Base-by-base conservation (phyloP, 2,888 invertebrate species). In the Gymnosoma rotundatum region DNA sequence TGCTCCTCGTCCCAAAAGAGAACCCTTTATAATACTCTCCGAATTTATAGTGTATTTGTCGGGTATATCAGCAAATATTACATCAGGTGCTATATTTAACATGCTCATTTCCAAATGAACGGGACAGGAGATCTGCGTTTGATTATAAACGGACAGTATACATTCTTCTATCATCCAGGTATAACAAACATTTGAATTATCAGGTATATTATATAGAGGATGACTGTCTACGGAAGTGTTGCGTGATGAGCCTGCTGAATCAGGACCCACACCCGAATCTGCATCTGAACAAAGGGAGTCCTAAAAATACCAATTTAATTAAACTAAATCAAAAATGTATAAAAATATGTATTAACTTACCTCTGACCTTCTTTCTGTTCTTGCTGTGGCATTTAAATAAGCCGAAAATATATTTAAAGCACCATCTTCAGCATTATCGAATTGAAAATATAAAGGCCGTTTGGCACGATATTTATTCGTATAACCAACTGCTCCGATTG, bases 121-220 rank as follows among this genome's bases (percentile, higher is more conserved):
- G 0, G 97, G 96, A 89, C 99, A 99, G 69, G 94, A 93, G 54
- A 98, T 89, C 7, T 94, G 93, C 87, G 94, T 94, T 75, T 94
- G 94, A 88, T 95, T 95, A 92, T 97, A 96, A 0, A 97, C 97
- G 0, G 96, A 95, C 74, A 98, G 93, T 90, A 99, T 98, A 92
- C 99, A 99, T 91, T 98, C 97, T 93, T 99, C 99, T 32, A 99
- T 96, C 93, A 97, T 96, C 97, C 98, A 98, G 12, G 95, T 94
- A 89, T 96, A 96, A 83, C 93, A 94, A 75, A 93, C 92, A 86
- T 91, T 92, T 16, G 90, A 89, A 72, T 89, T 90, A 45, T 92
- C 91, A 1, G 90, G 76, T 50, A 83, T 66, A 84, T 93, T 92
- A 88, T 93, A 92, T 8, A 93, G 67, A 0, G 95, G 95, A 89